Evolutionary conservation across 2,113 vertebrate species (phyloP), one percentile per base, ranked within the genome.

Genomic region (Agapornis roseicollis): DNA sequence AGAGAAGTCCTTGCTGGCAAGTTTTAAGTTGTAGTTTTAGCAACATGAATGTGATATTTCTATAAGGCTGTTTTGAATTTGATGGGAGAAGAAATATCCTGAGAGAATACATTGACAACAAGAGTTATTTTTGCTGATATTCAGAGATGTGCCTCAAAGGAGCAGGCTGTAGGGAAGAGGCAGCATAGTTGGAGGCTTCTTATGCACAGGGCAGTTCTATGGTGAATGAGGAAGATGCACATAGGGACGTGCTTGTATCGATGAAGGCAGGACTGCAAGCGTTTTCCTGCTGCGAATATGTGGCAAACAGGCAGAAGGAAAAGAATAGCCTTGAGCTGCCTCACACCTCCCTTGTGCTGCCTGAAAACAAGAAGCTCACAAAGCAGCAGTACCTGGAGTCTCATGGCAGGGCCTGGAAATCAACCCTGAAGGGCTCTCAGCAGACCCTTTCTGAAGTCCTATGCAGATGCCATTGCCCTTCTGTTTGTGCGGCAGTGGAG

Each of bases 181-280:
- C 27, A 27, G 24, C 0, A 1, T 1, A 6, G 74, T 22, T 1
- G 1, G 56, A 60, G 37, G 31, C 39, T 84, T 10, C 4, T 1
- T 17, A 11, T 37, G 78, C 19, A 14, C 10, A 13, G 24, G 29
- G 29, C 25, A 13, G 29, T 37, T 71, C 63, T n/a, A 7, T 28
- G 82, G 42, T 8, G 14, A 55, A 9, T 14, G 68, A 55, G 18
- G 65, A 87, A 35, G 90, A 49, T 0, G 1, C 17, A 7, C 7
- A 5, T 3, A 7, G 44, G 63, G 19, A 63, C 0, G 0, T 17
- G 27, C 23, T 69, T 20, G 11, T 33, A 14, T 14, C 2, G 3
- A 37, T 14, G 33, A 61, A 69, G 74, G 42, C n/a, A 50, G 28
- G 33, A 24, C 18, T 1, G 2, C 29, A 22, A 33, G n/a, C 0